Evolutionary conservation across 2,888 invertebrate species (phyloP).

Genomic region (Habrosyne pyritoides): DNA sequence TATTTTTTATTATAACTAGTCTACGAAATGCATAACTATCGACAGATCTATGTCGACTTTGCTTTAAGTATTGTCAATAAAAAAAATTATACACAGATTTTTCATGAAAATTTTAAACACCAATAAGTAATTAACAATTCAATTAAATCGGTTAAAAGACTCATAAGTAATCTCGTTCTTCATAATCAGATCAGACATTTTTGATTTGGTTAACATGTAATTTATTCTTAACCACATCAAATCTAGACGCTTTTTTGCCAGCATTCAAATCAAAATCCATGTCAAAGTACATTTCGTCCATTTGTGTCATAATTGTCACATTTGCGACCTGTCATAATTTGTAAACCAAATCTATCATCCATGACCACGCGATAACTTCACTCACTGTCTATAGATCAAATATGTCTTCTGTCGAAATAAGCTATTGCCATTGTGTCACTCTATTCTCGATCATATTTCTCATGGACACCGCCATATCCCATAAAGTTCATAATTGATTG

Average conservation of each 20-base stretch:
- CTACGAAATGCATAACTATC: background rate
- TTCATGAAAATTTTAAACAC: background rate
- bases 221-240: too few relatives aligned
- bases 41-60: background rate
- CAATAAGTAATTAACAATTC: background rate
- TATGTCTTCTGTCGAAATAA: background rate
- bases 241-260: too few relatives aligned
- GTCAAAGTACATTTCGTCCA: background rate
- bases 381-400: background rate
- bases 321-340: background rate
- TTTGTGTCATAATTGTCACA: background rate
- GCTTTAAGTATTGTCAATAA: background rate
- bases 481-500: background rate
- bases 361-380: background rate
- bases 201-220: background rate
- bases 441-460: background rate
- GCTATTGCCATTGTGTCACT: background rate
- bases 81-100: background rate
- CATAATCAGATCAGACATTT: background rate
- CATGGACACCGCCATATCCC: background rate
- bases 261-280: too few relatives aligned
- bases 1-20: background rate
- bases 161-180: background rate
- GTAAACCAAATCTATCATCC: background rate
- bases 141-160: background rate